A percentile compares a stretch with the other conserved stretches of the same genome.
These are phyloP conservation scores for Tricholaema leucomelas DNA, from an alignment of 2,113 vertebrate genomes.

Conservation along the genomic window DNA sequence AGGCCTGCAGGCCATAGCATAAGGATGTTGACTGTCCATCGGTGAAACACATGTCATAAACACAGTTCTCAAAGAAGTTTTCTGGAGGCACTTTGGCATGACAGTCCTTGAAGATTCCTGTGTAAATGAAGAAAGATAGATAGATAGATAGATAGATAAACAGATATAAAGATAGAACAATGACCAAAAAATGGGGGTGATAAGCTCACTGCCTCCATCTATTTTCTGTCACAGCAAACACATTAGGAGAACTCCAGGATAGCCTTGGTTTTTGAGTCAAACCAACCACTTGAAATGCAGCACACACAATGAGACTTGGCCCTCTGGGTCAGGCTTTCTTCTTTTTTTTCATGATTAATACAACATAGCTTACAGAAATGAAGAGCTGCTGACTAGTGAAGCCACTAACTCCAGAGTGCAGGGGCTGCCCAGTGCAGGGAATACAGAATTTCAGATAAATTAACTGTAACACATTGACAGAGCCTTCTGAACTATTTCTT, in stretches of 20 bases:
- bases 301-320: not conserved
- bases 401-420: not conserved
- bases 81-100: conserved; percentile 74
- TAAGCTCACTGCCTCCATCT: not conserved
- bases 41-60: conserved; percentile 85
- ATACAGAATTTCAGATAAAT: not conserved
- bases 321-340: not conserved
- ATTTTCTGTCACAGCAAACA: not conserved
- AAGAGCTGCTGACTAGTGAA: not conserved
- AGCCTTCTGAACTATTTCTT: not conserved
- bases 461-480: not conserved
- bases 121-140: not conserved
- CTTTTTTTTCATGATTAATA: not conserved
- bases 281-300: not conserved
- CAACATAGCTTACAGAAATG: not conserved
- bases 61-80: conserved; percentile 83
- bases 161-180: too few relatives aligned
- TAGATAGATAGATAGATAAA: not conserved
- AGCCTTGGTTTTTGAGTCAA: not conserved
- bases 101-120: conserved; percentile 86
- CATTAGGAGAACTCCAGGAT: not conserved
- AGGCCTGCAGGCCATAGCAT: conserved; percentile 86
- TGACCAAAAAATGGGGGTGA: not conserved
- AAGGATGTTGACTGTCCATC: conserved; percentile 78
- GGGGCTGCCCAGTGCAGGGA: not conserved